Conservation (phyloP, 2,888 invertebrate genomes). For the Monopis laevigella region DNA sequence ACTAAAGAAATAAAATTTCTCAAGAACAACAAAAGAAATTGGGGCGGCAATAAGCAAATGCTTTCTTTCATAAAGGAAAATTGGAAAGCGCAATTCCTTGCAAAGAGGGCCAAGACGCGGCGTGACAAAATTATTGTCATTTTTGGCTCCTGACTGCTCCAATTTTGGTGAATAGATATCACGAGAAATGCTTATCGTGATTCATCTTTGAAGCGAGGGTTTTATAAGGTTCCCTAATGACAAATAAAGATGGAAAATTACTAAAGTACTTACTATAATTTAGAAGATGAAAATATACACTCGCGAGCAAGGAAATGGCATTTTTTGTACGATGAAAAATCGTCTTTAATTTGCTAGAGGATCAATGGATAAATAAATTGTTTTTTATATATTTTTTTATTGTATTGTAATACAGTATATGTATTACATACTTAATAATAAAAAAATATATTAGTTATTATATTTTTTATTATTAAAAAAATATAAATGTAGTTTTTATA, state of each 20-base stretch:
- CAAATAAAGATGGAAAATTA: background rate
- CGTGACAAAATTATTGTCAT: constrained; percentile 32
- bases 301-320: no score
- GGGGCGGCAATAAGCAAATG: constrained; percentile 54
- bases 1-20: background rate
- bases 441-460: no score
- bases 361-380: no score
- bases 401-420: no score
- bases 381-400: no score
- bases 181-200: constrained; percentile 7
- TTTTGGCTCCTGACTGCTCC: constrained; percentile 23
- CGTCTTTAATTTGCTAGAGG: no score
- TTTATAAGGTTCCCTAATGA: constrained; percentile 1
- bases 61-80: constrained; percentile 55
- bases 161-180: constrained; percentile 12
- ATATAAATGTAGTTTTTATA: no score
- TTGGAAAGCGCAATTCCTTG: constrained; percentile 49
- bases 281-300: background rate
- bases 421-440: no score
- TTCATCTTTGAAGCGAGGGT: constrained; percentile 4
- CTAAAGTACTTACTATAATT: background rate
- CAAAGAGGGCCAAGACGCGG: constrained; percentile 14
- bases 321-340: no score
- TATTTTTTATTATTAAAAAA: no score
- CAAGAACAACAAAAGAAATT: constrained; percentile 35